These are phyloP conservation scores for Cochlearius cochlearius DNA, from an alignment of 2,113 vertebrate genomes.

Conservation along the genomic window DNA sequence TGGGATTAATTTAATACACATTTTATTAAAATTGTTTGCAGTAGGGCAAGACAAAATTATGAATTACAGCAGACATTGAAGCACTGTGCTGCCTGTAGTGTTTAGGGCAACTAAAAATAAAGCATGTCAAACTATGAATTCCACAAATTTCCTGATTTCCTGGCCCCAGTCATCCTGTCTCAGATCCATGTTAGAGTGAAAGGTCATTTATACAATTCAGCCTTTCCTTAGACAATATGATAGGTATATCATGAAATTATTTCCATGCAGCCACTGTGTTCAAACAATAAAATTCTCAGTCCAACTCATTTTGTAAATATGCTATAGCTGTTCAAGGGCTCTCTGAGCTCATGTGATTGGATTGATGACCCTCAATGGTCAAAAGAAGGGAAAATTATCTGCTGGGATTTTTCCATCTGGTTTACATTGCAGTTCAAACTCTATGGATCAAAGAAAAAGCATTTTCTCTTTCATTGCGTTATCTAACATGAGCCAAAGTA, in stretches of 20 bases:
- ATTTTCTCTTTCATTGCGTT: conserved; percentile 25
- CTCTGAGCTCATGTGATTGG: conserved; percentile 9
- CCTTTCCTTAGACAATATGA: background rate
- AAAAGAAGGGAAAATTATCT: conserved; percentile 35
- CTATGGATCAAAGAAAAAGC: conserved; percentile 23
- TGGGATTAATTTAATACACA: conserved; percentile 12
- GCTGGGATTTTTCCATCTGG: conserved; percentile 54
- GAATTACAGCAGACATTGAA: background rate
- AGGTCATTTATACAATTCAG: background rate
- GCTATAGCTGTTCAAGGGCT: conserved; percentile 2
- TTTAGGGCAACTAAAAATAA: conserved; percentile 1
- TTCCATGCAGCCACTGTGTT: conserved; percentile 18
- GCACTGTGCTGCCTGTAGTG: background rate
- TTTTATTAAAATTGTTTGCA: conserved; percentile 28
- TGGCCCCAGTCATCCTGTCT: background rate
- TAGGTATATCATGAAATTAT: background rate
- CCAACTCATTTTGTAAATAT: conserved; percentile 29
- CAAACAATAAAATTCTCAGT: background rate
- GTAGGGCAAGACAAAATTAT: background rate
- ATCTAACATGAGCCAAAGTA: conserved; percentile 51
- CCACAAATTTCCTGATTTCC: background rate
- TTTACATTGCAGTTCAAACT: conserved; percentile 46
- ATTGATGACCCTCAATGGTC: conserved; percentile 8
- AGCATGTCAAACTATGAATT: background rate
- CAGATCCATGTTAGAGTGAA: background rate